Base-by-base conservation (phyloP, 2,888 invertebrate genomes). In the Buathra laborator region DNA sequence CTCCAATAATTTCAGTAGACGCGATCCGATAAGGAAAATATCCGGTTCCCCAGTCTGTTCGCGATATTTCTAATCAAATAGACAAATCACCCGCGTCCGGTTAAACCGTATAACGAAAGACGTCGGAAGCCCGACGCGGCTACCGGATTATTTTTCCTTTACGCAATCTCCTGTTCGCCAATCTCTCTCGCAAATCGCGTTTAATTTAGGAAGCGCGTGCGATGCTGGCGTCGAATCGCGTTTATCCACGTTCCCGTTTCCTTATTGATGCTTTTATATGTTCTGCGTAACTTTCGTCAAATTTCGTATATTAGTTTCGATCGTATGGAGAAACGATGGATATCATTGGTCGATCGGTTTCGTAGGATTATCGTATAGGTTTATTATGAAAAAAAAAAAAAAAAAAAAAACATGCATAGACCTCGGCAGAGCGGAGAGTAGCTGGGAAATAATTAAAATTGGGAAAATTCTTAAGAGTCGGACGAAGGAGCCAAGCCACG, bases 131-230 rank as follows among this genome's bases (percentile, higher is more conserved):
- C 19, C 66, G 62, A 56, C 75, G 46, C 29, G 74, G 14, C 44
- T 44, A 68, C 53, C 43, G 43, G 72, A 81, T 84, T 84, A 81
- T 84, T 84, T 84, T 84, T 84, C 84, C 77, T 59, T 81, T 77
- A 72, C 84, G 80, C 80, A 77, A 84, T 56, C 32, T 62, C 14
- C 32, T 46, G 24, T 74, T 79, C 70, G 77, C 51, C 46, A 19
- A 16, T 72, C 64, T 44, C 68, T 83, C 66, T 44, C 64, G 16
- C 68, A 51, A 66, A 56, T 64, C n/a, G 56, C 16, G 81, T 81
- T 81, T 84, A 84, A 84, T 84, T 84, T 84, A 78, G 68, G 84
- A 84, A 84, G 3, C 74, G 44, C 70, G 74, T 32, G 76, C 51
- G 46, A 56, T 4, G 75, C 46, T 67, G 72, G 68, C 72, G 56